Evolutionary conservation across 2,113 vertebrate species (phyloP).

Genomic region (Nesospiza acunhae): DNA sequence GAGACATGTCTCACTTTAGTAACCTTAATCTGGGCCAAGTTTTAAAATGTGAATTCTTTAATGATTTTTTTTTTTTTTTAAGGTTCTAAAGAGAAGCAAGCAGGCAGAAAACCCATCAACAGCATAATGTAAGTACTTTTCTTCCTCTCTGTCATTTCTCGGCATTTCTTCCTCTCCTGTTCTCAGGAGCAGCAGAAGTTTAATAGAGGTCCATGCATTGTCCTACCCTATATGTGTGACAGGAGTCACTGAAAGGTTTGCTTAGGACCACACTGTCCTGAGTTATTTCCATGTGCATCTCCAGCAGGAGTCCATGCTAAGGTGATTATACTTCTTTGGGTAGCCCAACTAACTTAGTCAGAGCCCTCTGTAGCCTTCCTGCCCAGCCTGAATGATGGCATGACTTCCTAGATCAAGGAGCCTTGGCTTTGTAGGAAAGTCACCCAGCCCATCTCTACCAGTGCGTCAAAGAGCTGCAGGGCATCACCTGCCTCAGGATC

Average conservation of each 20-base stretch:
- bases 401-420: background rate
- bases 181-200: background rate
- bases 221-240: background rate
- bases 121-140: background rate
- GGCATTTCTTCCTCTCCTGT: background rate
- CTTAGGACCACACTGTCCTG: background rate
- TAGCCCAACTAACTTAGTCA: background rate
- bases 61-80: background rate
- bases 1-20: background rate
- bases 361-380: background rate
- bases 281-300: background rate
- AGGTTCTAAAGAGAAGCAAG: background rate
- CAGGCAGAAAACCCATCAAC: background rate
- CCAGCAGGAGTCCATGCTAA: background rate
- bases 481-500: background rate
- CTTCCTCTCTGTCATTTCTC: background rate
- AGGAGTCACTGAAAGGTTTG: background rate
- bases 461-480: accelerated
- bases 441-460: background rate
- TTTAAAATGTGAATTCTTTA: background rate
- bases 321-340: background rate
- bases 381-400: background rate
- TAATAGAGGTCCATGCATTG: background rate
- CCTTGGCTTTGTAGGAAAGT: background rate
- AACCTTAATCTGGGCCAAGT: background rate